Evolutionary conservation across 2,888 invertebrate species (phyloP).

Genomic region (Sinodicranocentrus sp.): DNA sequence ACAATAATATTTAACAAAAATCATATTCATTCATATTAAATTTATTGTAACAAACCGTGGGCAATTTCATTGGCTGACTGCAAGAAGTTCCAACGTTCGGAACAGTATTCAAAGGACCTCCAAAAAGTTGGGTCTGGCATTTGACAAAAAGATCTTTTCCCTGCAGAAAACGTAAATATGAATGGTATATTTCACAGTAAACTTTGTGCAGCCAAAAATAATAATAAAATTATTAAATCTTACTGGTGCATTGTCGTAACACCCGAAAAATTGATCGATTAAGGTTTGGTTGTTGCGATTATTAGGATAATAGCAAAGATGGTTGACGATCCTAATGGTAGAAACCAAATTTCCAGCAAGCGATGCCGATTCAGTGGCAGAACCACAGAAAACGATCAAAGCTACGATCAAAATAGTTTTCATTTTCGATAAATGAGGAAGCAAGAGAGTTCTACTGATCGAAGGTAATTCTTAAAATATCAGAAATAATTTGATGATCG

Average conservation of each 20-base stretch:
- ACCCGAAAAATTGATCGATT: background rate
- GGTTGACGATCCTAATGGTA: background rate
- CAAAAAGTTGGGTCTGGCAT: background rate
- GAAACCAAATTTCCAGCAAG: background rate
- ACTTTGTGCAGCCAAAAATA: background rate
- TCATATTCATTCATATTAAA: no score
- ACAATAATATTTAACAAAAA: no score
- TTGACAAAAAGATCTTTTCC: background rate
- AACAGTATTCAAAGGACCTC: constrained; percentile 3
- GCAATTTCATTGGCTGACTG: background rate
- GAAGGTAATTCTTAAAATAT: no score
- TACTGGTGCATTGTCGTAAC: background rate
- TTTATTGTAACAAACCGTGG: no score
- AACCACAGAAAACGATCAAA: background rate
- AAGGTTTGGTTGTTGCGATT: constrained; percentile 5
- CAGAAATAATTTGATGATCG: no score
- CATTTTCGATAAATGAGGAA: no score
- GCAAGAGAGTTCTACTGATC: no score
- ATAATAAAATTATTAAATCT: background rate
- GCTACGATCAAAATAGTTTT: background rate
- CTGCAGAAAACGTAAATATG: background rate
- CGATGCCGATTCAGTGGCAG: background rate
- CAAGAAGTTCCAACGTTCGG: background rate
- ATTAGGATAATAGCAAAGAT: background rate
- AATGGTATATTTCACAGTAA: background rate